Evolutionary conservation across 2,888 invertebrate genomes (phyloP).

Genomic region (Agrotis ipsilon): DNA sequence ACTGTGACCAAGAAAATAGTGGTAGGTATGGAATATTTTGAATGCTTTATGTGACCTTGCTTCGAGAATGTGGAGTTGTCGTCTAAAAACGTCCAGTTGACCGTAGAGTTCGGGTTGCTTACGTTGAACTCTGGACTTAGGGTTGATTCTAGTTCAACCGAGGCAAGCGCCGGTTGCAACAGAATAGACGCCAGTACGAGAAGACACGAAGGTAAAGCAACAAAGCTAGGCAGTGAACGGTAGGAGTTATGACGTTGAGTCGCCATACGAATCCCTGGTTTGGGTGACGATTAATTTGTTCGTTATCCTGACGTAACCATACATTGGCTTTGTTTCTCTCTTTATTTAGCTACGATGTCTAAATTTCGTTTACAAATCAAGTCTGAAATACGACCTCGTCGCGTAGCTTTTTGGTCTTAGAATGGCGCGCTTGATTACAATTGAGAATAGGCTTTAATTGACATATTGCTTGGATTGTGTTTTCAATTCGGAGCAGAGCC

Average conservation of each 20-base stretch:
- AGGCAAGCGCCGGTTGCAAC: constrained; percentile 78
- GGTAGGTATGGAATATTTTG: constrained; percentile 84
- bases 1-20: constrained; percentile 94
- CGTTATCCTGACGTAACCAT: constrained; percentile 85
- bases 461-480: constrained; percentile 85
- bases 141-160: constrained; percentile 77
- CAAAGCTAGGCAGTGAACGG: constrained; percentile 90
- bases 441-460: constrained; percentile 83
- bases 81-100: constrained; percentile 82
- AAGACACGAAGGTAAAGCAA: constrained; percentile 91
- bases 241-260: constrained; percentile 85
- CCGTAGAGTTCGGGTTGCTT: constrained; percentile 78
- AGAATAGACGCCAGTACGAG: constrained; percentile 85
- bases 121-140: constrained; percentile 74
- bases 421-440: constrained; percentile 82
- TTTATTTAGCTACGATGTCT: constrained; percentile 58
- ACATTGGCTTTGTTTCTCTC: constrained; percentile 83
- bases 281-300: constrained; percentile 83
- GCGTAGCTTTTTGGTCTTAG: constrained; percentile 81
- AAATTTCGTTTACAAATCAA: constrained; percentile 75
- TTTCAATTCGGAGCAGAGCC: constrained; percentile 81
- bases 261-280: constrained; percentile 90
- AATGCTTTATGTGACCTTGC: constrained; percentile 82
- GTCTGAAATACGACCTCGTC: constrained; percentile 86
- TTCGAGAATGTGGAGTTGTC: constrained; percentile 73